A percentile compares a stretch with the other conserved stretches of the same genome.
phyloP scores from a whole-genome alignment of 2,113 vertebrate species.

The Nanger granti region DNA sequence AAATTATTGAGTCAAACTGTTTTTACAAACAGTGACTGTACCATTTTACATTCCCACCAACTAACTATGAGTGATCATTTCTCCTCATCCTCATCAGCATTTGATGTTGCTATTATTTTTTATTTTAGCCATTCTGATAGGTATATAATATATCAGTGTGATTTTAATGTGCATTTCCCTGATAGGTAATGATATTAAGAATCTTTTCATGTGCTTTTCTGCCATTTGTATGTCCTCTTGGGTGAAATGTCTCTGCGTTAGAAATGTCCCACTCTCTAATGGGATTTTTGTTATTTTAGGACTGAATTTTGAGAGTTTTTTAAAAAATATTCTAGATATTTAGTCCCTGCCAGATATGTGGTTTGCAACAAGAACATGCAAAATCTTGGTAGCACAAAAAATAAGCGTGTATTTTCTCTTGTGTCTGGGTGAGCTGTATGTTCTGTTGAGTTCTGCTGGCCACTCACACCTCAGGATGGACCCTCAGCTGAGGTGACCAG shows the following conservation, averaged over 20 bases:
- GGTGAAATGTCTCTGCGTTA: neutral
- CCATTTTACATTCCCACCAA: neutral
- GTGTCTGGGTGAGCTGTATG: neutral
- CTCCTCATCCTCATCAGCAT: neutral
- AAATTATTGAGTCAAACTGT: neutral
- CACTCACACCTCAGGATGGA: accelerated
- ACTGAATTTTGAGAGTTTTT: neutral
- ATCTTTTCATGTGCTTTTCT: neutral
- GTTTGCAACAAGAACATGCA: neutral
- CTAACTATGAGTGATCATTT: neutral
- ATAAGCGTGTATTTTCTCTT: accelerated
- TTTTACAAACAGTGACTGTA: neutral
- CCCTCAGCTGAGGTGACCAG: neutral
- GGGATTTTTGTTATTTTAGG: neutral
- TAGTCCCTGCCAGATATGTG: neutral
- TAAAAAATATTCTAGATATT: neutral
- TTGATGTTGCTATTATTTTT: neutral
- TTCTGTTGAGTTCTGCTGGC: neutral
- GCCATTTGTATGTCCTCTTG: neutral
- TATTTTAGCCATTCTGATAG: neutral
- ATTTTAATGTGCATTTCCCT: neutral
- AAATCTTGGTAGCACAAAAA: neutral
- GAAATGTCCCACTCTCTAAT: neutral
- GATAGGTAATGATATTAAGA: neutral
- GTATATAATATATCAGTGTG: neutral